Conservation (phyloP, 1,140 invertebrate species). For the Brachionus plicatilis region DNA sequence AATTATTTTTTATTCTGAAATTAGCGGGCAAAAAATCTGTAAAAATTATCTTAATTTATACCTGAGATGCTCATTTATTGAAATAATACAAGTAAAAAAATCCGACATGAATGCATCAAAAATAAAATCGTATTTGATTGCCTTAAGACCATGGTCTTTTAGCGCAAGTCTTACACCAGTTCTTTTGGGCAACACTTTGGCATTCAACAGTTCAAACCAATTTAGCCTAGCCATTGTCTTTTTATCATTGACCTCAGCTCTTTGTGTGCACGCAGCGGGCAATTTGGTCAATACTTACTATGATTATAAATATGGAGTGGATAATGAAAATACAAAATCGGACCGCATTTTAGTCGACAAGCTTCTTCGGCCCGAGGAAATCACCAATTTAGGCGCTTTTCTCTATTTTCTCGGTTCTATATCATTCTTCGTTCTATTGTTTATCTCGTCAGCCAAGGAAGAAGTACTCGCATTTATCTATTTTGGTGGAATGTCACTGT, state of each 20-base stretch:
- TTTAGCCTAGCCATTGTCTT: slow-evolving; percentile 73
- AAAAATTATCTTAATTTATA: background rate
- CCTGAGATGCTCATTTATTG: background rate
- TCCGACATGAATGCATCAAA: background rate
- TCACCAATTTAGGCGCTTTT: slow-evolving; percentile 76
- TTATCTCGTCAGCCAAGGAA: slow-evolving; percentile 79
- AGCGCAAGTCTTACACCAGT: slow-evolving; percentile 84
- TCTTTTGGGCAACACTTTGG: slow-evolving; percentile 73
- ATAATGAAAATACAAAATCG: slow-evolving; percentile 67
- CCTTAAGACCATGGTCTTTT: slow-evolving; percentile 82
- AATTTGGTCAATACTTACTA: slow-evolving; percentile 90
- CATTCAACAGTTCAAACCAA: slow-evolving; percentile 67
- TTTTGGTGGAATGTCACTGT: slow-evolving; percentile 79
- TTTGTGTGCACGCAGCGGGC: slow-evolving; percentile 86
- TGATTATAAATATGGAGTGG: slow-evolving; percentile 55
- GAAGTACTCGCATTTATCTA: slow-evolving; percentile 86
- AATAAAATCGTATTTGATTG: slow-evolving; percentile 65
- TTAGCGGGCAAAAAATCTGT: background rate
- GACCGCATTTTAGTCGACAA: slow-evolving; percentile 86
- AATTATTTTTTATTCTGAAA: background rate
- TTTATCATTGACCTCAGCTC: slow-evolving; percentile 73
- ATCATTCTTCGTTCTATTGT: slow-evolving; percentile 74
- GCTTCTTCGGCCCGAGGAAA: slow-evolving; percentile 74
- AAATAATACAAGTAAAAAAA: background rate
- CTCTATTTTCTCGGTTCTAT: slow-evolving; percentile 78